phyloP scores from a whole-genome alignment of 2,113 vertebrate genomes.

The Polypterus bichir region DNA sequence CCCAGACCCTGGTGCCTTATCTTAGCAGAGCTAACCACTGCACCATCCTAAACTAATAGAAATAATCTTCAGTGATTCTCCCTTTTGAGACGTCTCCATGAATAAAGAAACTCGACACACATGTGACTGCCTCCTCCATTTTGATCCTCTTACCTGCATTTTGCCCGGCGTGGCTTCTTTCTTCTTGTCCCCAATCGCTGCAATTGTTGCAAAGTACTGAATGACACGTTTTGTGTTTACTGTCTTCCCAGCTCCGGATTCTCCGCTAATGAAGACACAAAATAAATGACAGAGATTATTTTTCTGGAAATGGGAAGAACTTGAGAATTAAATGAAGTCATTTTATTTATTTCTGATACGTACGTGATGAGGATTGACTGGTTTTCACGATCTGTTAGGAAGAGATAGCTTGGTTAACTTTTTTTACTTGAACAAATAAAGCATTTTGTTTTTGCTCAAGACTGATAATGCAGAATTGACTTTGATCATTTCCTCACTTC shows the following conservation, averaged over 20 bases:
- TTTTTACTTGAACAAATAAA: no score
- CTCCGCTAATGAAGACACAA: conserved; percentile 52
- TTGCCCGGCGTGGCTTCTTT: conserved; percentile 47
- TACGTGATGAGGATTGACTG: conserved; percentile 79
- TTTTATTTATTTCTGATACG: conserved; percentile 24
- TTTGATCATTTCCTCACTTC: no score
- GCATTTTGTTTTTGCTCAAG: no score
- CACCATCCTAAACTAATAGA: no score
- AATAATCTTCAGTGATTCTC: no score
- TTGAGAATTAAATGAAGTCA: no score
- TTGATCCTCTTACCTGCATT: conserved; percentile 49
- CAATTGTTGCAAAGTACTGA: conserved; percentile 94
- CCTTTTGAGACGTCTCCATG: no score
- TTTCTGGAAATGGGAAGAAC: neutral
- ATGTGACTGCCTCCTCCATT: no score
- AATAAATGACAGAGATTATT: conserved; percentile 3
- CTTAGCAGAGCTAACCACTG: no score
- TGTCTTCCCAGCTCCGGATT: conserved; percentile 91
- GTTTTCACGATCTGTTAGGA: conserved; percentile 60
- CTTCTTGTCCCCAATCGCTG: conserved; percentile 60
- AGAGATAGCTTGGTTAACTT: neutral
- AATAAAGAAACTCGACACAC: no score
- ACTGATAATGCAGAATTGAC: no score
- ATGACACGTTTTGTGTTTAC: conserved; percentile 92
- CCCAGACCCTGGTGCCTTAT: no score